Evolutionary conservation across 1,140 invertebrate species (phyloP).

Genomic region (Venturia canescens): DNA sequence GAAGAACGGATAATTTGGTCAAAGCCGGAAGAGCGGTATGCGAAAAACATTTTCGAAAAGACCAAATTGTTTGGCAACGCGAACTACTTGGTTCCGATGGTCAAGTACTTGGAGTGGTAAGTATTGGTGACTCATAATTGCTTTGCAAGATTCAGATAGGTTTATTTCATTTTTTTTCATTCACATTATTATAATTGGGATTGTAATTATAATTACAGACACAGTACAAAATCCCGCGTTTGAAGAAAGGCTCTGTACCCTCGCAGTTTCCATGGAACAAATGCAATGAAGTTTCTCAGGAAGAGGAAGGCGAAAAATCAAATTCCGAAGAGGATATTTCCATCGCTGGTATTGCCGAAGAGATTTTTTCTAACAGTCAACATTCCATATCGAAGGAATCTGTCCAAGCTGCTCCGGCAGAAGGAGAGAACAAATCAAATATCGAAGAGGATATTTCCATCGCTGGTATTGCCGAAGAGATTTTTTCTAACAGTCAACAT

Average conservation of each 20-base stretch:
- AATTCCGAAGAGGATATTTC: neutral
- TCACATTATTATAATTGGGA: neutral
- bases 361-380: too few species aligned
- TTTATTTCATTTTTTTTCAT: neutral
- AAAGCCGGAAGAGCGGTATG: neutral
- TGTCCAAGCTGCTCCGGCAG: too few species aligned
- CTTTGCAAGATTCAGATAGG: too few species aligned
- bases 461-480: too few species aligned
- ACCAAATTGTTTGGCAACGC: neutral
- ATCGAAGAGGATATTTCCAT: too few species aligned
- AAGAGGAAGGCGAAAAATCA: neutral
- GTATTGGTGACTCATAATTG: neutral
- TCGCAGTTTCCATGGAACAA: constrained; percentile 12
- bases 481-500: too few species aligned
- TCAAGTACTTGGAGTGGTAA: neutral
- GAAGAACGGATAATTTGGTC: neutral
- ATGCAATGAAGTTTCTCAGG: constrained; percentile 2
- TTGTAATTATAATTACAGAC: neutral
- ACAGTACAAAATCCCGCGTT: neutral
- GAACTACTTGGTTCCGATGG: neutral
- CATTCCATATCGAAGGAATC: too few species aligned
- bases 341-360: too few species aligned
- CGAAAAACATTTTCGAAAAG: neutral
- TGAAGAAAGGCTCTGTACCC: neutral
- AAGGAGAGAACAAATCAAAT: too few species aligned